Evolutionary conservation across 2,888 invertebrate genomes (phyloP), one percentile per base, ranked within the genome.

Genomic region (Cataglyphis rosenhaueri): DNA sequence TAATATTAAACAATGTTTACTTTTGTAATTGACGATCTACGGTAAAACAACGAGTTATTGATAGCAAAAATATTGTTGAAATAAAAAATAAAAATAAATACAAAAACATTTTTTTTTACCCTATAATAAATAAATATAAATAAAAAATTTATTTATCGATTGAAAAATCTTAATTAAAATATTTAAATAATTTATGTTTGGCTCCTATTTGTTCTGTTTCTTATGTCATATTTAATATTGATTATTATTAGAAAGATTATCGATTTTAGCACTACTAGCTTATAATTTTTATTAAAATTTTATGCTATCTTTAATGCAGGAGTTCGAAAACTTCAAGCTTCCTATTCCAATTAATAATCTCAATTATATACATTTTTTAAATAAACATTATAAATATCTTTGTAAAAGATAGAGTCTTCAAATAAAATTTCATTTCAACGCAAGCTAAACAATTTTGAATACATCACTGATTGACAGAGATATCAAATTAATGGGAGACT

Each of bases 401-500:
- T 8, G n/a, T n/a, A n/a, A 2, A n/a, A 52, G n/a, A n/a, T 48
- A 48, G n/a, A 18, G 8, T 48, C 18, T 44, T 48, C 5, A 48
- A 48, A 48, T 48, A 48, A 48, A 18, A 48, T 48, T 48, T 15
- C 1, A 48, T 15, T 48, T 48, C 48, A 18, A 18, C 48, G 0
- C 1, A 8, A 8, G n/a, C 0, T n/a, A 48, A 8, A 52, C 8
- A 52, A 52, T 52, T 8, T 52, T 52, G 2, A n/a, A 48, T 48
- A 48, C n/a, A 48, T 6, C n/a, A n/a, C 6, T 8, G n/a, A 21
- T 70, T 12, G 57, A 59, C 57, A 57, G 41, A 32, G 18, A 55
- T 41, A 15, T 70, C 73, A 59, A 21, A 57, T 78, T 44, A 71
- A 78, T 71, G 25, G 21, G 0, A 59, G 21, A 18, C 38, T 70